Conservation (phyloP, 2,888 invertebrate species). For the Sinodicranocentrus sp. region DNA sequence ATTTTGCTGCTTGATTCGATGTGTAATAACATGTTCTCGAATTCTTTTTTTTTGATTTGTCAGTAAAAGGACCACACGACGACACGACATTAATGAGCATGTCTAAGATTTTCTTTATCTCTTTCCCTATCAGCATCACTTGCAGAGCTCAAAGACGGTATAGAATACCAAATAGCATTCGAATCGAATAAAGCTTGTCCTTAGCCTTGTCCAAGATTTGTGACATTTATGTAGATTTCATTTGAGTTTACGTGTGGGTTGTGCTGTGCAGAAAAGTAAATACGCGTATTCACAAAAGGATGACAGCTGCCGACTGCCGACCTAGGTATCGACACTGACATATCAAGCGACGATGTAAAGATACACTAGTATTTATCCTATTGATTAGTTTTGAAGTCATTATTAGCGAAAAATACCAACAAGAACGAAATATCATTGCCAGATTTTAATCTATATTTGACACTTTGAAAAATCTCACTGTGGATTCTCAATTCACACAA, state of each 20-base stretch:
- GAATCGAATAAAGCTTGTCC: neutral
- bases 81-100: slow-evolving; percentile 11
- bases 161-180: no score
- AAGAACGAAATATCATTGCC: neutral
- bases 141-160: no score
- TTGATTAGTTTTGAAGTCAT: neutral
- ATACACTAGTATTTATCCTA: neutral
- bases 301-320: neutral
- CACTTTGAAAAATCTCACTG: no score
- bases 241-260: no score
- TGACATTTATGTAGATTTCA: slow-evolving; percentile 4
- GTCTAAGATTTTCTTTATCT: neutral
- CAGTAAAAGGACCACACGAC: slow-evolving; percentile 22
- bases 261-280: neutral
- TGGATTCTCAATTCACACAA: no score
- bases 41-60: neutral
- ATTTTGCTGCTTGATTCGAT: neutral
- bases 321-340: neutral
- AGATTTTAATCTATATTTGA: slow-evolving; percentile 4
- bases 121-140: no score
- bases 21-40: slow-evolving; percentile 7
- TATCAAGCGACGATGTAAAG: neutral
- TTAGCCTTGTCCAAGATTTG: slow-evolving; percentile 22
- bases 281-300: neutral
- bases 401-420: slow-evolving; percentile 1